These are phyloP conservation scores for Halcyon senegalensis DNA, from an alignment of 2,113 vertebrate genomes.

Conservation along the genomic window DNA sequence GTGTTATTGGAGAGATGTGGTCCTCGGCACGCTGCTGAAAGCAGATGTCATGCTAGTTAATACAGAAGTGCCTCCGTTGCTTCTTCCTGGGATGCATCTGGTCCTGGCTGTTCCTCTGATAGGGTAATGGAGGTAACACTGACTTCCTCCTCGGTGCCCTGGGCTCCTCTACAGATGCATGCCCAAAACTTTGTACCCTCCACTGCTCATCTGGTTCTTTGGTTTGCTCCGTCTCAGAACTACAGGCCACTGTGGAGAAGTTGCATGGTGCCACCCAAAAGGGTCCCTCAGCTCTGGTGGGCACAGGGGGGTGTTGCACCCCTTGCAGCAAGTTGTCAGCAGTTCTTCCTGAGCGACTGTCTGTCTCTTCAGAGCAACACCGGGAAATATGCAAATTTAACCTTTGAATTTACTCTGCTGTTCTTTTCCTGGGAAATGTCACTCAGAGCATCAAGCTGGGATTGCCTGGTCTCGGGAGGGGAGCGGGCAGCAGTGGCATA, in stretches of 20 bases:
- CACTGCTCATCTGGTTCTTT: background rate
- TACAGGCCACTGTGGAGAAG: background rate
- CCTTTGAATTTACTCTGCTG: slow-evolving; percentile 43
- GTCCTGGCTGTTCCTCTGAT: background rate
- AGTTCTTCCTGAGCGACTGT: background rate
- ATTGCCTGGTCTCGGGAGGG: background rate
- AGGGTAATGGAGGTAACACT: background rate
- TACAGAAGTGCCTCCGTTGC: background rate
- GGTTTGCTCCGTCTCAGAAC: background rate
- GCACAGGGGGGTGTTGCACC: background rate
- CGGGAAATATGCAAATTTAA: slow-evolving; percentile 51
- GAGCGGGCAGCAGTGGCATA: background rate
- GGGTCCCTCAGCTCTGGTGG: background rate
- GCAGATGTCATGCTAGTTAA: background rate
- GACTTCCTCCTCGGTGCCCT: background rate
- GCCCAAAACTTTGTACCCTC: background rate
- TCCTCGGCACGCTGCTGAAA: background rate
- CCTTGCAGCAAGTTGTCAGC: background rate
- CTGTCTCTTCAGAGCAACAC: background rate
- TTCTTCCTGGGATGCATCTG: background rate
- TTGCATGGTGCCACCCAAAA: background rate
- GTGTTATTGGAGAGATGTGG: background rate
- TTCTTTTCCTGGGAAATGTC: slow-evolving; percentile 32
- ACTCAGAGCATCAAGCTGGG: background rate
- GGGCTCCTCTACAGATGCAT: background rate